Conservation (phyloP, 2,888 invertebrate species). For the Omphaloscelis lunosa region DNA sequence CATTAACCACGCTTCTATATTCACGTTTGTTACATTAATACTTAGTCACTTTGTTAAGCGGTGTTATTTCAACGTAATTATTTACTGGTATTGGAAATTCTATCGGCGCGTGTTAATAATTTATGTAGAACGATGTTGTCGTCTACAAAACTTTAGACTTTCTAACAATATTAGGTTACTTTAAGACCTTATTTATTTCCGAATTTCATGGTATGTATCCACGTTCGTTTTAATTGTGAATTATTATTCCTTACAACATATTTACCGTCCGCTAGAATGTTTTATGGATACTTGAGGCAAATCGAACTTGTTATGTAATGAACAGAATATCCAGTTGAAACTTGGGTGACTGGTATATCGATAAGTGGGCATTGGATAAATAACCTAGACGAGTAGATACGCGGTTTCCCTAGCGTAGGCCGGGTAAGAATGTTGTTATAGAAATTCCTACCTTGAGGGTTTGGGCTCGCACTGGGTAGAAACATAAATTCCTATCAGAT, state of each 20-base stretch:
- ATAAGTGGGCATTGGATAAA: constrained; percentile 39
- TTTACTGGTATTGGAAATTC: constrained; percentile 13
- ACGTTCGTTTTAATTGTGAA: neutral
- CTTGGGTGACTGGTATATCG: constrained; percentile 48
- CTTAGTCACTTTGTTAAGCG: constrained; percentile 7
- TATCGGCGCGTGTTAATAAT: constrained; percentile 1
- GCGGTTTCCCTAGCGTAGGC: constrained; percentile 51
- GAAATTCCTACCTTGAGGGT: constrained; percentile 46
- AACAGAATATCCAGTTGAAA: constrained; percentile 30
- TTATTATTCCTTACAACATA: neutral
- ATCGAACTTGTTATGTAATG: constrained; percentile 44
- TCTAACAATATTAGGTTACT: neutral
- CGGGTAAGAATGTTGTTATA: constrained; percentile 59
- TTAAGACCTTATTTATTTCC: neutral
- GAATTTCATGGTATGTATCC: neutral
- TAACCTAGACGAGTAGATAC: constrained; percentile 25
- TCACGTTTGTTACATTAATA: constrained; percentile 27
- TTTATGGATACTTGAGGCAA: constrained; percentile 24
- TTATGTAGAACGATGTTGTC: neutral
- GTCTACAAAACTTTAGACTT: constrained; percentile 3
- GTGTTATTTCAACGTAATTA: constrained; percentile 14
- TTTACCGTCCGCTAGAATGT: constrained; percentile 1
- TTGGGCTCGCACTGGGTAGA: constrained; percentile 17
- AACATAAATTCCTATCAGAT: constrained; percentile 43
- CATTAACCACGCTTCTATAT: constrained; percentile 59